phyloP scores from a whole-genome alignment of 2,888 invertebrate genomes.

The Callyntrura sp. region DNA sequence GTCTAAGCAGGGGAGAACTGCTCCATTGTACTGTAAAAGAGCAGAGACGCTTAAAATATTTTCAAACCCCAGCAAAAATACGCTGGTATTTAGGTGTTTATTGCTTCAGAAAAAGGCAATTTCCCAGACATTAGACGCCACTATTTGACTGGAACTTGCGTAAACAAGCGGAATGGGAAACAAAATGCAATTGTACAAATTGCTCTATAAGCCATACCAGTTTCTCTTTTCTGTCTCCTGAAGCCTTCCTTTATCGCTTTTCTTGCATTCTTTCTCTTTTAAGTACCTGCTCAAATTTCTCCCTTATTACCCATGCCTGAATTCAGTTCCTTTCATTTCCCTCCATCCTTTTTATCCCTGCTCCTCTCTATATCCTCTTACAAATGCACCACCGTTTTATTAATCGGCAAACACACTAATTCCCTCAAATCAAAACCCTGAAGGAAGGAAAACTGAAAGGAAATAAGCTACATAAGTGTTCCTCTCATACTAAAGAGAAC shows the following conservation, averaged over 20 bases:
- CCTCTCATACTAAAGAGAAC: neutral
- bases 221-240: neutral
- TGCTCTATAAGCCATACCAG: no score
- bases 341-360: neutral
- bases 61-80: no score
- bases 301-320: neutral
- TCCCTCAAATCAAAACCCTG: neutral
- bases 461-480: neutral
- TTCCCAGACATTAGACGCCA: neutral
- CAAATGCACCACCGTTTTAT: neutral
- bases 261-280: conserved; percentile 9
- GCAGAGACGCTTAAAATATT: no score
- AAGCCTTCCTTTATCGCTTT: neutral
- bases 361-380: neutral
- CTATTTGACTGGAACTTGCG: neutral
- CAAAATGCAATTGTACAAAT: neutral
- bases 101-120: neutral
- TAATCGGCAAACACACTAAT: conserved; percentile 7
- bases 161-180: neutral
- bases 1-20: no score
- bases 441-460: neutral
- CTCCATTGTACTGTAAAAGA: no score
- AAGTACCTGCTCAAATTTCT: conserved; percentile 28
- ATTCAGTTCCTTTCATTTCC: conserved; percentile 6
- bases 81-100: neutral